Percentiles rank a stretch among this genome's conserved stretches.
These are phyloP conservation scores for Cyanoderma ruficeps DNA, from an alignment of 2,113 vertebrate genomes.

Conservation along the genomic window DNA sequence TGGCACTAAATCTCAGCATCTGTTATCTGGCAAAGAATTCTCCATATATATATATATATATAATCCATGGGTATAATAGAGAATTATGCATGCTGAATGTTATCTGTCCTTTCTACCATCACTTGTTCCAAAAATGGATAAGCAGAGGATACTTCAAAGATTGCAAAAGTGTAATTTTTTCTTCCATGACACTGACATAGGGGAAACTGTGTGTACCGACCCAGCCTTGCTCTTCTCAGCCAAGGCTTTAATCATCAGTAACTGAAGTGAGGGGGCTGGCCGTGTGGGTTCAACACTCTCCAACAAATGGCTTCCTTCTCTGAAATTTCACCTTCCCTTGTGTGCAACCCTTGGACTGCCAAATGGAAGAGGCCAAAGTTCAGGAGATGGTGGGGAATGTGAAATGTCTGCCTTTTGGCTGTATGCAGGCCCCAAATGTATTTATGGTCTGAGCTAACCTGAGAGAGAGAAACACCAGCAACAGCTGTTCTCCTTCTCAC, in stretches of 20 bases:
- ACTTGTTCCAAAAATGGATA: not conserved
- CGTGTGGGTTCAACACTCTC: not conserved
- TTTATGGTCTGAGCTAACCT: not conserved
- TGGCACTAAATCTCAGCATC: not conserved
- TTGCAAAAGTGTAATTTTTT: not conserved
- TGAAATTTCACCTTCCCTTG: not conserved
- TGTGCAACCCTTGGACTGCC: not conserved
- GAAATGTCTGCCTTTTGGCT: not conserved
- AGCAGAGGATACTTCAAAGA: not conserved
- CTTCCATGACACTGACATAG: rapidly evolving
- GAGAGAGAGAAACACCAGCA: not conserved
- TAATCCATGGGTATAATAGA: not conserved
- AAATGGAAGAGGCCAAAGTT: not conserved
- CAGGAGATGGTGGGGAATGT: not conserved
- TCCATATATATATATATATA: no score
- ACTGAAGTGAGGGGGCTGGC: not conserved
- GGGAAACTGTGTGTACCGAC: not conserved
- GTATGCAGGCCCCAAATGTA: not conserved
- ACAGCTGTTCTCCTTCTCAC: not conserved
- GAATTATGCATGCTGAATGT: not conserved
- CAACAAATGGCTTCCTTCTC: not conserved
- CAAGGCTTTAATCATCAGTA: not conserved
- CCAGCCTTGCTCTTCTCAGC: not conserved
- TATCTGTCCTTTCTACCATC: not conserved
- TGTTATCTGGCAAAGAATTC: not conserved